Base-by-base conservation (phyloP, 2,797 vertebrate species). In the Anas bernieri region DNA sequence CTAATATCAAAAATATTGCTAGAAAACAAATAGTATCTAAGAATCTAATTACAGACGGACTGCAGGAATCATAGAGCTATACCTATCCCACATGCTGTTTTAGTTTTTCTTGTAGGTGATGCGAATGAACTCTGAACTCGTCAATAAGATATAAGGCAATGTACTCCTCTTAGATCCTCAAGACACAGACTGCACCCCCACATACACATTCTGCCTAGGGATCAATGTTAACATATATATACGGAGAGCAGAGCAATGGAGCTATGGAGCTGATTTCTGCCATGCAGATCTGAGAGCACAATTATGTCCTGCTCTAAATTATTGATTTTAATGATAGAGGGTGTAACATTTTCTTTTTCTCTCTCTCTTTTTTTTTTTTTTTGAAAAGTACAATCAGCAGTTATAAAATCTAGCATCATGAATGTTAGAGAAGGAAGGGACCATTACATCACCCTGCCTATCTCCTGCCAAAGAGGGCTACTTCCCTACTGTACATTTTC, bases 291-390 rank as follows among this genome's bases (percentile, higher is more conserved):
- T 54, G 58, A 89, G 20, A 92, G 45, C 26, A 88, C 63, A 86
- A 13, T 62, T 78, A 64, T 22, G 16, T 83, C 69, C 61, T 18
- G 14, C 31, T 81, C 28, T 86, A 83, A 94, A 81, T 84, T 64
- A 88, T 75, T 94, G 67, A 70, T 61, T 94, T 74, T 62, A 81
- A 75, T 81, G 45, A 14, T 86, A 64, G 75, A 88, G 54, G 21
- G 25, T 81, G 79, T 48, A 74, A 89, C 10, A 58, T 88, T 91
- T 73, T 92, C 25, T 88, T 84, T 74, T 22, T 88, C 79, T 84
- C 66, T 84, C 66, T 88, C 82, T 37, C 10, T 37, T 3, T 7
- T 16, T 81, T 74, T 69, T 74, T 88, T 88, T 84, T 70, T 69
- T 72, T 2, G 30, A 31, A 35, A 63, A 82, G 7, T 76, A 54